phyloP scores from a whole-genome alignment of 2,888 invertebrate species.

The Drosophila niveifrons region DNA sequence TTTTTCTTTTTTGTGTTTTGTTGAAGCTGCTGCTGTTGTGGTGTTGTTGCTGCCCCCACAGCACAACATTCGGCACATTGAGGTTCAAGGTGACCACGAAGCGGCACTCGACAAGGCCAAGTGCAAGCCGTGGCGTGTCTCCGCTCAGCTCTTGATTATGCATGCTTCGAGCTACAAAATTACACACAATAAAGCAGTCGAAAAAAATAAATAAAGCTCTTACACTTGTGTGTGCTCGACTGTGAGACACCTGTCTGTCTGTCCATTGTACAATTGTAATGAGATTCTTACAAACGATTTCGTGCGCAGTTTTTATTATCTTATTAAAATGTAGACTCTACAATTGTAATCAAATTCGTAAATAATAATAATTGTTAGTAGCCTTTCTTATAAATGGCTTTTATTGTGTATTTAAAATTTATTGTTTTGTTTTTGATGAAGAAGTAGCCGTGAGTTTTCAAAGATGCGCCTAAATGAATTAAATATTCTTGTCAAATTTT shows the following conservation, averaged over 20 bases:
- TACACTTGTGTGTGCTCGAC: background rate
- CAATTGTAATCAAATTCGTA: too few relatives aligned
- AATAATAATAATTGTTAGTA: too few relatives aligned
- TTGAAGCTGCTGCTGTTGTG: slow-evolving; percentile 26
- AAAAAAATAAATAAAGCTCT: background rate
- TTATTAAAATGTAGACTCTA: too few relatives aligned
- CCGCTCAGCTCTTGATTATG: slow-evolving; percentile 52
- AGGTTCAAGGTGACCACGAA: slow-evolving; percentile 69
- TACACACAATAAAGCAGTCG: slow-evolving; percentile 4
- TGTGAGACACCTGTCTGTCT: background rate
- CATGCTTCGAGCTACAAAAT: slow-evolving; percentile 52
- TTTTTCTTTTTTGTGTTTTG: slow-evolving; percentile 5
- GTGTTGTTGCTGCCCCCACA: slow-evolving; percentile 51
- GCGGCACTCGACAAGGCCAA: slow-evolving; percentile 68
- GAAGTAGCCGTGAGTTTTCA: too few relatives aligned
- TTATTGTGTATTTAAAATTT: too few relatives aligned
- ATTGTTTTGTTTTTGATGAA: too few relatives aligned
- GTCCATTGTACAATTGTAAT: background rate
- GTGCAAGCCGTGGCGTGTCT: slow-evolving; percentile 70
- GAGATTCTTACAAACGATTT: background rate
- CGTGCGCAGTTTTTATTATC: too few relatives aligned
- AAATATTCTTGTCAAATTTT: too few relatives aligned
- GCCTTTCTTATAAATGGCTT: too few relatives aligned
- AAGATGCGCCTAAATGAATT: too few relatives aligned
- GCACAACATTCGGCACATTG: slow-evolving; percentile 74